Evolutionary conservation across 2,888 invertebrate species (phyloP), one percentile per base, ranked within the genome.

Genomic region (Lydus trimaculatus): DNA sequence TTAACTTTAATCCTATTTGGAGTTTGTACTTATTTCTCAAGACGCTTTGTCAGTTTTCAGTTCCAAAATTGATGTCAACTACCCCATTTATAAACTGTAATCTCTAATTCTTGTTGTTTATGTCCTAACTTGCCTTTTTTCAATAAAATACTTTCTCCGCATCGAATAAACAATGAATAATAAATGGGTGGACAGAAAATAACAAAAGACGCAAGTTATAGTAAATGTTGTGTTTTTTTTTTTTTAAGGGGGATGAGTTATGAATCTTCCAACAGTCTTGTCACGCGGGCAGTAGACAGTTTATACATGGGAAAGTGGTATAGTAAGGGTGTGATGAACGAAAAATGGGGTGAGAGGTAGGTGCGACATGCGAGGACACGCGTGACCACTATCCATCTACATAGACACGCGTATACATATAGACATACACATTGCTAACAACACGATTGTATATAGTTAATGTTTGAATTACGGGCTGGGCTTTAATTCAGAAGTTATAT

Each of bases 311-410:
- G 5, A 36, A 36, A 1, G 52, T 52, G 23, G 23, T 25, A 8
- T 48, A 48, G 23, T 52, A 11, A 52, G 52, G 52, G 52, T 52
- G 52, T 25, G 52, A 52, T 52, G 52, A 4, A 13, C 23, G 8
- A 13, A 13, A 52, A 9, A 3, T 23, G 52, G 48, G 52, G 52
- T 52, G 52, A 25, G 52, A 25, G 23, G 25, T 23, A 52, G 52
- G 52, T 52, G 52, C 20, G 52, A 52, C 52, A 52, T 52, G 52
- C 23, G 23, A 52, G 52, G 48, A 48, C 48, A 48, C 48, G 48
- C 48, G 48, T 52, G 52, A 52, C 52, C 52, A 25, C 23, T 23
- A 52, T 52, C 52, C 48, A 48, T 20, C 48, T 20, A 48, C 20
- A 48, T 20, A 20, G 13, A 52, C 52, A 52, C 52, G 20, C 52